Base-by-base conservation (phyloP, 1,140 invertebrate genomes). In the Colletes gigas region DNA sequence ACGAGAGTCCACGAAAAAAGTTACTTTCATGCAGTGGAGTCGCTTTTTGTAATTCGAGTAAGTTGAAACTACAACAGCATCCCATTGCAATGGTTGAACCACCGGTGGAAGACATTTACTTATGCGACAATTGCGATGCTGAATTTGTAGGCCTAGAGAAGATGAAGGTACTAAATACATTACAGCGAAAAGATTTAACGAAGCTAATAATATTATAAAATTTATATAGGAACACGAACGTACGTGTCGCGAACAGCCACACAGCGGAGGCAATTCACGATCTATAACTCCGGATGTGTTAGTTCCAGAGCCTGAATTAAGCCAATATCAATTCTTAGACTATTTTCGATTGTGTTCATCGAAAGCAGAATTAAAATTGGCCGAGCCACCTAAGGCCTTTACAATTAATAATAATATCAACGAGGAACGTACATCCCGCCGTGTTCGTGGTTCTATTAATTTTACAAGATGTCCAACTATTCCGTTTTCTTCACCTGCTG, bases 101-200 rank as follows among this genome's bases (percentile, higher is more conserved):
- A 68, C 91, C 93, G 3, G 90, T 90, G 1, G 94, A 95, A 65
- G 95, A 96, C 87, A 96, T 96, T 85, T 96, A 96, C 91, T 92
- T 96, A 12, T 96, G 96, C 88, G 96, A 96, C 84, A 96, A 95
- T 88, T 96, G 96, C 90, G 96, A 96, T 91, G 95, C 94, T 19
- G 94, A 95, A 90, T 93, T 95, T 62, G 90, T 94, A 73, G 94
- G 94, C 63, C 92, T 93, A 47, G 90, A 93, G 78, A 93, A 95
- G 83, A 95, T 95, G 90, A 93, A 94, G 92, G 95, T 95, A 94
- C 8, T 52, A 54, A n/a, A 50, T 57, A 6, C 4, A 50, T 69
- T 59, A 10, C 10, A 17, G 12, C 3, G 59, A 17, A 7, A 2
- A n/a, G 1, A 8, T 17, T 30, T 14, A 47, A 44, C 21, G 15